Evolutionary conservation across 2,797 vertebrate genomes (phyloP).

Genomic region (Syngnathus rostellatus): DNA sequence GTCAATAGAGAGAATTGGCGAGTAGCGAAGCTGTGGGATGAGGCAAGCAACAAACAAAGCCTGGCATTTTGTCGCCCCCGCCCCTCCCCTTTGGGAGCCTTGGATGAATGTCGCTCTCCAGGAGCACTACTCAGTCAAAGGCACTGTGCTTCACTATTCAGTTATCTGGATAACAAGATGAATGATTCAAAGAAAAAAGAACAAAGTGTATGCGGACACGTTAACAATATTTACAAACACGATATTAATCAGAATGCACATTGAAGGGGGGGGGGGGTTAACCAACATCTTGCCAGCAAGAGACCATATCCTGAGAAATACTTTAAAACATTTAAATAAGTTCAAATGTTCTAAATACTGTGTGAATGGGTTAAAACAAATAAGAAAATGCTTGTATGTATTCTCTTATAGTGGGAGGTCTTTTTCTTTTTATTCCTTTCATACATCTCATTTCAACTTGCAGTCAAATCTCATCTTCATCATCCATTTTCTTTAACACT

Average conservation of each 20-base stretch:
- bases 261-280: too few species aligned
- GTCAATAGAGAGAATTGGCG: constrained; percentile 27
- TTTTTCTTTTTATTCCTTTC: too few species aligned
- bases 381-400: too few species aligned
- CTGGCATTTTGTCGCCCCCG: constrained; percentile 55
- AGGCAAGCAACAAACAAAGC: constrained; percentile 58
- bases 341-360: too few species aligned
- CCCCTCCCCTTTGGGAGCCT: constrained; percentile 45
- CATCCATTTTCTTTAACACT: neutral
- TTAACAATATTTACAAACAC: neutral
- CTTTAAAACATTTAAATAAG: neutral
- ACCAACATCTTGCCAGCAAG: too few species aligned
- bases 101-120: constrained; percentile 56
- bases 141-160: constrained; percentile 51
- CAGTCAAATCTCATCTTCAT: neutral
- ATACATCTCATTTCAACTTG: neutral
- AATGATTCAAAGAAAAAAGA: neutral
- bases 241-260: too few species aligned
- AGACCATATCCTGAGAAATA: too few species aligned
- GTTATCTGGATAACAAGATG: constrained; percentile 54
- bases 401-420: too few species aligned
- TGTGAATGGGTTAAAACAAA: too few species aligned
- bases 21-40: constrained; percentile 34
- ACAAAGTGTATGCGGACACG: neutral
- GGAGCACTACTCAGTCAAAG: constrained; percentile 48